Evolutionary conservation across 2,797 vertebrate species (phyloP), one percentile per base, ranked within the genome.

Genomic region (Sparus aurata): DNA sequence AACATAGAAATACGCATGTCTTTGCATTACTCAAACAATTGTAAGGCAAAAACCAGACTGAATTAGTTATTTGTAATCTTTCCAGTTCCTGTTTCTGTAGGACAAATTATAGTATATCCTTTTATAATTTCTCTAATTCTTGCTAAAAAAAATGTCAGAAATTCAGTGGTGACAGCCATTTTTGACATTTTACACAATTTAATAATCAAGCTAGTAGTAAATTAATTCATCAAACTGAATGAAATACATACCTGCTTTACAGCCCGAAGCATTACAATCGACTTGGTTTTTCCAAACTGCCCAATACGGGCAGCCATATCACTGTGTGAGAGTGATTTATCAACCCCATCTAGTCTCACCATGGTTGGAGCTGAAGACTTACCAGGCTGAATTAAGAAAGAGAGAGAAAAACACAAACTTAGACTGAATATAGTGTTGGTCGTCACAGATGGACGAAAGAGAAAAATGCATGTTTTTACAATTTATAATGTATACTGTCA

Each of bases 271-370:
- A 97, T 82, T 0, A 97, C 80, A 17, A 97, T 83, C 10, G 96
- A 95, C 52, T 90, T 95, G 22, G 96, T 94, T 92, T 96, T 96
- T 64, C 97, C 97, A 71, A 96, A 97, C 0, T 91, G 82, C 27
- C 97, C 93, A 49, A 96, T 85, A 1, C 95, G 89, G 47, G 93
- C 77, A 4, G 92, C 80, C 43, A 98, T 86, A 1, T 97, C 96
- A 23, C 93, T 86, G 52, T 95, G 73, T 20, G 82, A 70, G 12
- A 85, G 10, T 15, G 11, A 1, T 13, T 2, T 20, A 6, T 1
- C 11, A 34, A 87, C 18, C 34, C 79, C 79, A 9, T 20, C 1
- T 0, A 93, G 78, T 20, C n/a, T 89, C 78, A 93, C 85, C 45
- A 73, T 66, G 43, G 79, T 84, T 17, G 77, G 57, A 30, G 76